Evolutionary conservation across 2,113 vertebrate genomes (phyloP).

Genomic region (Heloderma charlesbogerti): DNA sequence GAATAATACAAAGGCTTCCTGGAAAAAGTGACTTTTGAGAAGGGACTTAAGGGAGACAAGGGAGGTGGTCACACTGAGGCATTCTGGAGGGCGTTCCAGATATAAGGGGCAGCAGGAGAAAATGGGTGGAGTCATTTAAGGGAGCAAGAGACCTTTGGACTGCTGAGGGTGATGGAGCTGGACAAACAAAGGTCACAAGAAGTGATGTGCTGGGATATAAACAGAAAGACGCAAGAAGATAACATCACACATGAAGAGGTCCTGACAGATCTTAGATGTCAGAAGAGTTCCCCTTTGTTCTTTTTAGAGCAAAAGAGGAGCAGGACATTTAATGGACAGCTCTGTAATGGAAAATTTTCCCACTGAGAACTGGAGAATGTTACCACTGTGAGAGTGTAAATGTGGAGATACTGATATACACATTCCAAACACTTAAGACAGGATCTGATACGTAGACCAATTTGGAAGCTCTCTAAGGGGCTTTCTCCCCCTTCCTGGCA

Average conservation of each 20-base stretch:
- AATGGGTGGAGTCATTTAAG: background rate
- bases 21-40: background rate
- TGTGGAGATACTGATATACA: constrained; percentile 10
- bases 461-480: background rate
- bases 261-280: background rate
- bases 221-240: no score
- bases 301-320: background rate
- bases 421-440: constrained; percentile 25
- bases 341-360: constrained; percentile 14
- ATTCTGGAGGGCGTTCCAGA: background rate
- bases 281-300: background rate
- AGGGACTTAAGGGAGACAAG: background rate
- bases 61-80: background rate
- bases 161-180: background rate
- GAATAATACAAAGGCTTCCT: background rate
- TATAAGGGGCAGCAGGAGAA: background rate
- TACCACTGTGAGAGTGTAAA: constrained; percentile 10
- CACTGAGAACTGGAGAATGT: constrained; percentile 4
- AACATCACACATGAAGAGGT: background rate
- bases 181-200: background rate
- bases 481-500: background rate
- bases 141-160: background rate
- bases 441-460: background rate
- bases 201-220: background rate
- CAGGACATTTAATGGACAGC: background rate